phyloP scores from a whole-genome alignment of 2,113 vertebrate species.

The Myocastor coypus region DNA sequence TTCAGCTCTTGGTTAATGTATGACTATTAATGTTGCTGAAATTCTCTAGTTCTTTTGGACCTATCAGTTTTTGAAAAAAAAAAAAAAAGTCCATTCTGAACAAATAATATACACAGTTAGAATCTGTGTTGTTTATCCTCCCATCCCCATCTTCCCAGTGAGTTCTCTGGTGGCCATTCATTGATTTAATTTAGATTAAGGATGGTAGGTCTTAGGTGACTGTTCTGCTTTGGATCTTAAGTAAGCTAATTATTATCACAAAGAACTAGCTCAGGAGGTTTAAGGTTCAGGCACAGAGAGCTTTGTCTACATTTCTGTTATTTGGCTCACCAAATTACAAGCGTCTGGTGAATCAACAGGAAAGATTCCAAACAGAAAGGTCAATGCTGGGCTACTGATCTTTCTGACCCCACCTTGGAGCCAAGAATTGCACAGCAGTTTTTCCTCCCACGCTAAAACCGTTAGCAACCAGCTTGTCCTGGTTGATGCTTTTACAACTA shows the following conservation, averaged over 20 bases:
- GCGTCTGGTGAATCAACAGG: conserved; percentile 69
- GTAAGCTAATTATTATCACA: conserved; percentile 73
- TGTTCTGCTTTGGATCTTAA: conserved; percentile 72
- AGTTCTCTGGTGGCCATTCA: conserved; percentile 15
- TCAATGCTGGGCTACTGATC: conserved; percentile 61
- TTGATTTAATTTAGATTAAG: conserved; percentile 76
- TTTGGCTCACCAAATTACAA: conserved; percentile 75
- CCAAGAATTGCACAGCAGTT: conserved; percentile 50
- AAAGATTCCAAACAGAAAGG: conserved; percentile 53
- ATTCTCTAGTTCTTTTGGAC: background rate
- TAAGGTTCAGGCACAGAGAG: conserved; percentile 65
- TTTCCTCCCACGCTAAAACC: conserved; percentile 17
- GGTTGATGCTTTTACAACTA: conserved; percentile 57
- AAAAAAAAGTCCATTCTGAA: background rate
- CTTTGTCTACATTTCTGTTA: conserved; percentile 29
- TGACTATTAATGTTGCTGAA: background rate
- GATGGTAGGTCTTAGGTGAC: conserved; percentile 48
- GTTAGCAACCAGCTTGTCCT: background rate
- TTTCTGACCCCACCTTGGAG: conserved; percentile 45
- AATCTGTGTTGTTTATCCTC: background rate
- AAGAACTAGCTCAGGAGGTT: conserved; percentile 60
- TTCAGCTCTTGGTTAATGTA: background rate
- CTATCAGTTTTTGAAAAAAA: background rate
- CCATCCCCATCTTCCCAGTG: background rate
- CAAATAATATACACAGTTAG: background rate